phyloP scores from a whole-genome alignment of 2,888 invertebrate genomes.

The Pristionchus japonicus region DNA sequence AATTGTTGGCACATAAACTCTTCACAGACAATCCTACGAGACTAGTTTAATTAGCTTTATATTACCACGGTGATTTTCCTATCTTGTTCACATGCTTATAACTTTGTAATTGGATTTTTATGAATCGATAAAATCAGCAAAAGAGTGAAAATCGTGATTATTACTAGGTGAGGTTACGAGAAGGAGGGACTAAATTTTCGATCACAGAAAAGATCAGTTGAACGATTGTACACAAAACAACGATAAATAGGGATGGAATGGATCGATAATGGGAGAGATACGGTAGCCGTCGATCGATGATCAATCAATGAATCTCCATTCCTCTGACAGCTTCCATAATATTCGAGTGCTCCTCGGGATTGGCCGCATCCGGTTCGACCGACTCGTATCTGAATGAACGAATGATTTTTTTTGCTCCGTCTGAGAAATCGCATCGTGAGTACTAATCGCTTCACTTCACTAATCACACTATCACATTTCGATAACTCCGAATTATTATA shows the following conservation, averaged over 20 bases:
- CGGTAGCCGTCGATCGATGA: neutral
- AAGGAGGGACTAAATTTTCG: neutral
- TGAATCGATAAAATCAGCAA: conserved; percentile 3
- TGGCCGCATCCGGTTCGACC: conserved; percentile 16
- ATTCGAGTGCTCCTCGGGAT: conserved; percentile 33
- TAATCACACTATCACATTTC: too few species aligned
- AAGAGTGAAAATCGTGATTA: neutral
- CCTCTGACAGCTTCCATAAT: conserved; percentile 37
- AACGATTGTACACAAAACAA: conserved; percentile 32
- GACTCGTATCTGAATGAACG: conserved; percentile 45
- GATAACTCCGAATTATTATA: too few species aligned
- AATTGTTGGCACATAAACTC: neutral
- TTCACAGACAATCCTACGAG: conserved; percentile 2
- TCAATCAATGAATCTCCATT: conserved; percentile 27
- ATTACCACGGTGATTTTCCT: neutral
- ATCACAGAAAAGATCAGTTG: neutral
- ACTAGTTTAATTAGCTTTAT: conserved; percentile 9
- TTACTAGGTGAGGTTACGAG: neutral
- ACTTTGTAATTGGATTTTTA: neutral
- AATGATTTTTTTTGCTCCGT: too few species aligned
- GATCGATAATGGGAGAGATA: neutral
- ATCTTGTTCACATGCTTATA: neutral
- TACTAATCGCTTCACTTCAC: too few species aligned
- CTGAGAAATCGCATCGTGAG: too few species aligned
- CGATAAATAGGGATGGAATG: conserved; percentile 29